Conservation (phyloP, 1,140 invertebrate species). For the Neotoxoptera formosana region DNA sequence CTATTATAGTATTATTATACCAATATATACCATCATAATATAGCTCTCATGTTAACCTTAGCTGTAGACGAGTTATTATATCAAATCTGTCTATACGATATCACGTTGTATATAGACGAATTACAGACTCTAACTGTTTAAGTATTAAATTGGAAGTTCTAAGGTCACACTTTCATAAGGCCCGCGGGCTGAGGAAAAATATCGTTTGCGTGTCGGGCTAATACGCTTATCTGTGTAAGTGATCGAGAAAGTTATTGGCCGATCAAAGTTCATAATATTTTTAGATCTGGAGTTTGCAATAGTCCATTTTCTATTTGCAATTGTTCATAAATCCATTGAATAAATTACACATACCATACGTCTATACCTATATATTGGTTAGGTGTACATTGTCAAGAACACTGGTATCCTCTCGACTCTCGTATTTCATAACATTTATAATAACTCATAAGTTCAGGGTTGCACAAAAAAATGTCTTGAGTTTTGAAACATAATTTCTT, state of each 20-base stretch:
- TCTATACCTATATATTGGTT: background rate
- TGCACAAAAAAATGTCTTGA: background rate
- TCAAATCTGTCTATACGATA: background rate
- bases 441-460: background rate
- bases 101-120: background rate
- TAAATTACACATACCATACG: background rate
- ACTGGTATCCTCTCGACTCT: background rate
- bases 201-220: background rate
- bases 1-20: too few species aligned
- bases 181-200: background rate
- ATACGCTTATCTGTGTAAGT: background rate
- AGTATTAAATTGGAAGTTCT: background rate
- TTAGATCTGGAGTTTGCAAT: background rate
- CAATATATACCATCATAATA: background rate
- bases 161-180: slow-evolving; percentile 20
- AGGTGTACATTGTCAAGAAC: background rate
- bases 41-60: background rate
- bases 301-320: background rate
- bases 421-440: background rate
- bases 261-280: background rate
- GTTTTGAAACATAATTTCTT: background rate
- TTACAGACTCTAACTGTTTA: background rate
- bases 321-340: background rate
- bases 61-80: background rate
- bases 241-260: slow-evolving; percentile 16